Evolutionary conservation across 2,888 invertebrate species (phyloP), one percentile per base, ranked within the genome.

Genomic region (Eledona agricola): DNA sequence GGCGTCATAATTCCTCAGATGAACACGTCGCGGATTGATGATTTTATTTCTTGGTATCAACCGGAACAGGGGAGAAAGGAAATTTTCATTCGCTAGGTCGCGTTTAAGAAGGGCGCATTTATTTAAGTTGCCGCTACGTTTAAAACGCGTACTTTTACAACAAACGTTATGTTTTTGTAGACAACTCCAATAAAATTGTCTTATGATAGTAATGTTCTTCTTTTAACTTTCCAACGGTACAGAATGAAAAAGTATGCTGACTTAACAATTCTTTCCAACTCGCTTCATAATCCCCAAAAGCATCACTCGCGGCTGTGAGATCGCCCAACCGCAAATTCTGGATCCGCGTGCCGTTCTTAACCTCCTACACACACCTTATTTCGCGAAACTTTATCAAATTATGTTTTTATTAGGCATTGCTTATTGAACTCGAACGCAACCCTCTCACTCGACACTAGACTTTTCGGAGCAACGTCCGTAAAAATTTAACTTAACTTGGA

Each of bases 221-320:
- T 63, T 65, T 63, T 59, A 60, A 66, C 62, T 64, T 62, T 57
- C 54, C 56, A 60, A 51, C 62, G 47, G 55, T 50, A 51, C 55
- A 64, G 64, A 64, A 63, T 59, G 63, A 65, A 67, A 69, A 69
- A 68, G 67, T 66, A 66, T 66, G 67, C 67, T 70, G 68, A 69
- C 67, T 70, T 68, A 66, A 68, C 69, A 70, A 71, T 69, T 67
- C 67, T 62, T 66, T 65, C 61, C 66, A 65, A 67, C 62, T 67
- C 66, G 64, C 62, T 66, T 65, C 63, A 63, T 69, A 70, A 70
- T 69, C 67, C 68, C 64, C 64, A 58, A 64, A 65, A 66, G 64
- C 65, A 62, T 63, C 60, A 59, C 61, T 64, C 60, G 64, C 62
- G 63, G 67, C 62, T 60, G 64, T 53, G 57, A 56, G 60, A 63